Percentiles rank a stretch among this genome's conserved stretches.
phyloP scores from a whole-genome alignment of 1,140 invertebrate species.

The Harlomillsia oculata region DNA sequence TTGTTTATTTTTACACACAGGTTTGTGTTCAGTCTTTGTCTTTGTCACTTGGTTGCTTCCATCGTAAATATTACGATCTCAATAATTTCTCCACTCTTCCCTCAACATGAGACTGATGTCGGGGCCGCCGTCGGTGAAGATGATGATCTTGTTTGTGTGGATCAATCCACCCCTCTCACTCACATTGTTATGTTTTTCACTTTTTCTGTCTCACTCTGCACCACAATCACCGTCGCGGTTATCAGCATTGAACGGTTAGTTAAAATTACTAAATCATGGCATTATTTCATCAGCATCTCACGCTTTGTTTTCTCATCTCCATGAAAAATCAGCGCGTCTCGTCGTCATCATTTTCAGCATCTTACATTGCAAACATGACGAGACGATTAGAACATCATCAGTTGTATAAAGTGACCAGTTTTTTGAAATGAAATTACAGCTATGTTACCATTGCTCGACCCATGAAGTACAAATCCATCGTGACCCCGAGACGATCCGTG shows the following conservation, averaged over 20 bases:
- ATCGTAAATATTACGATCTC: conserved; percentile 26
- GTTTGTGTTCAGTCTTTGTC: conserved; percentile 31
- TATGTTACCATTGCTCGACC: conserved; percentile 32
- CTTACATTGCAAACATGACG: too few species aligned
- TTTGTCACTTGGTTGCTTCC: conserved; percentile 23
- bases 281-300: too few species aligned
- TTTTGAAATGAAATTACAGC: conserved; percentile 8
- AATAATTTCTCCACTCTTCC: conserved; percentile 11
- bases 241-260: conserved; percentile 28
- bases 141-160: background rate
- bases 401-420: background rate
- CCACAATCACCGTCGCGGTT: conserved; percentile 25
- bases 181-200: conserved; percentile 20
- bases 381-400: background rate
- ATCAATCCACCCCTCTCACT: background rate
- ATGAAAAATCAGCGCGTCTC: too few species aligned
- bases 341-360: background rate
- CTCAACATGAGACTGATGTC: conserved; percentile 1
- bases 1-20: too few species aligned
- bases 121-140: background rate
- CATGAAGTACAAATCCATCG: conserved; percentile 34
- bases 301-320: too few species aligned
- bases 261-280: background rate
- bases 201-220: conserved; percentile 15
- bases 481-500: conserved; percentile 17